Evolutionary conservation across 1,140 invertebrate species (phyloP), one percentile per base, ranked within the genome.

Genomic region (Leucophenga varia): DNA sequence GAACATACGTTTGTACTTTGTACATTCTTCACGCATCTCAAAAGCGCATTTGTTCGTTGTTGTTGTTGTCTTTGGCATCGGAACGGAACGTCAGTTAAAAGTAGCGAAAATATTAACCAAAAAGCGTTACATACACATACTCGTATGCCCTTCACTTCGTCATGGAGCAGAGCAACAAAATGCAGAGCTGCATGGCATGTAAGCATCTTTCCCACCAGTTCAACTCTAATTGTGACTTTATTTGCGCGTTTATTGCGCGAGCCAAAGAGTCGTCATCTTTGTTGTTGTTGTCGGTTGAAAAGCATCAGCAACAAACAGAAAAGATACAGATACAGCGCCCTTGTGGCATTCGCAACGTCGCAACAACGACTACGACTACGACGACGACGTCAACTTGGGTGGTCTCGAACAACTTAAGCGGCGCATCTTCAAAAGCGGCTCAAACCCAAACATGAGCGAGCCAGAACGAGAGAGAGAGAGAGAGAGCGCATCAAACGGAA

Each of bases 201-300:
- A 18, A 45, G 43, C 60, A 56, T n/a, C n/a, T n/a, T 64, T 67
- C 63, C 63, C 58, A 61, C 57, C 48, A 61, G 65, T 69, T 69
- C 64, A 69, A 64, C 64, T 61, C 64, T 69, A 69, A 69, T 69
- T 69, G 64, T 69, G 64, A 69, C 64, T 69, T 69, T 69, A 69
- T 69, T 69, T 61, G 64, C 58, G 64, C 64, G 60, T 69, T 68
- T 68, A 67, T 61, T 61, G 59, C 63, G 49, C 49, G 42, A 49
- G 50, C 46, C 36, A 38, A 52, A 49, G 47, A 40, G 25, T 36
- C 43, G 39, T 52, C 39, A 41, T 41, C 39, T 41, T 41, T 28
- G 39, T 41, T 28, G 30, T 17, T 12, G 19, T 28, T 17, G 30
- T 17, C 22, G 39, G 1, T 10, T 12, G 20, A 7, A 17, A 10